phyloP scores from a whole-genome alignment of 2,888 invertebrate species.

The Macrosiphum euphorbiae region DNA sequence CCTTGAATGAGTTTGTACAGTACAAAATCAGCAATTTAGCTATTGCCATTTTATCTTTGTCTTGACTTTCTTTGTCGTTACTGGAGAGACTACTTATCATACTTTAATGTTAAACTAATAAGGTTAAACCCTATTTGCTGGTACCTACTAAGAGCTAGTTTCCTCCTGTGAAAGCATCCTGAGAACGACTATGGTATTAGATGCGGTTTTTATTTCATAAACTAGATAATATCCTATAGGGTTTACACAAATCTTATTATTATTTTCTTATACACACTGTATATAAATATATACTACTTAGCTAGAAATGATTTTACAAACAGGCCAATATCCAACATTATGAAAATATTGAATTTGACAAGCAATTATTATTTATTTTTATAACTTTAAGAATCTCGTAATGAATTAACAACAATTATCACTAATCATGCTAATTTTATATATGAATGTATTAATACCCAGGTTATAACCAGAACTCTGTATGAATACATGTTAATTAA shows the following conservation, averaged over 20 bases:
- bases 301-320: neutral
- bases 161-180: neutral
- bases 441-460: neutral
- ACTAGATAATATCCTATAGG: neutral
- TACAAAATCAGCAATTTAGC: neutral
- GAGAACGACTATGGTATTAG: neutral
- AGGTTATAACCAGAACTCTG: neutral
- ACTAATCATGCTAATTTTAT: slow-evolving; percentile 23
- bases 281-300: neutral
- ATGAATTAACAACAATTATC: neutral
- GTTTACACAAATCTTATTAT: neutral
- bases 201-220: neutral
- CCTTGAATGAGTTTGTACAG: neutral
- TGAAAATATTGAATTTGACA: neutral
- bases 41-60: neutral
- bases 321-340: neutral
- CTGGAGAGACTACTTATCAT: neutral
- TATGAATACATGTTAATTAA: slow-evolving; percentile 23
- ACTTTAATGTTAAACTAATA: neutral
- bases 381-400: neutral
- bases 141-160: neutral
- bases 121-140: neutral
- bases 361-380: neutral
- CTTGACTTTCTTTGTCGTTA: neutral
- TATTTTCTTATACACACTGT: neutral